A percentile compares a stretch with the other conserved stretches of the same genome.
phyloP scores from a whole-genome alignment of 2,888 invertebrate genomes.

The Rambutsinella grinnellia region DNA sequence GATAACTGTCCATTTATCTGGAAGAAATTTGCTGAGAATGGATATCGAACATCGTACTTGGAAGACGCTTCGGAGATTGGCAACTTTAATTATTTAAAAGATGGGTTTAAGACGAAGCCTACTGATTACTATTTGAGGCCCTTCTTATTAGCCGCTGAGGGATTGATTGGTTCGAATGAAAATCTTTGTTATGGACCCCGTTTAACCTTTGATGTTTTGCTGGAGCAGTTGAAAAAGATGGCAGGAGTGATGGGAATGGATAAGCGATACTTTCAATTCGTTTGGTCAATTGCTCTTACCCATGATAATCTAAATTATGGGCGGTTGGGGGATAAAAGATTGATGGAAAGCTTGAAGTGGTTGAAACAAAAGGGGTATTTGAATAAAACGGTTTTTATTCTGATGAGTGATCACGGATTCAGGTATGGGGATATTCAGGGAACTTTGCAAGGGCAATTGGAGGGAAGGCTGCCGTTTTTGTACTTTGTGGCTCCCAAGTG shows the following conservation, averaged over 20 bases:
- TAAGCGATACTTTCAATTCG: slow-evolving; percentile 82
- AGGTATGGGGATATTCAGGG: slow-evolving; percentile 86
- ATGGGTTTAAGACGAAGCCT: slow-evolving; percentile 82
- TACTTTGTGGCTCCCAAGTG: slow-evolving; percentile 80
- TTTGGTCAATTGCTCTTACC: slow-evolving; percentile 86
- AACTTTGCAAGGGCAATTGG: slow-evolving; percentile 83
- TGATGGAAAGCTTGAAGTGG: slow-evolving; percentile 74
- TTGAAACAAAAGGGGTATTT: slow-evolving; percentile 73
- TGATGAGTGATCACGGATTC: slow-evolving; percentile 91
- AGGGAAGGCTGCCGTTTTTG: slow-evolving; percentile 88
- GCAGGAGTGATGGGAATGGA: slow-evolving; percentile 72
- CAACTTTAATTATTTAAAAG: slow-evolving; percentile 83
- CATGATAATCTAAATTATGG: slow-evolving; percentile 89
- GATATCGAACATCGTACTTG: slow-evolving; percentile 83
- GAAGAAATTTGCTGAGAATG: slow-evolving; percentile 80
- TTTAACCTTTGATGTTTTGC: slow-evolving; percentile 78
- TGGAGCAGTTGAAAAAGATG: slow-evolving; percentile 80
- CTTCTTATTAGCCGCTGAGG: slow-evolving; percentile 76
- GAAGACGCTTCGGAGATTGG: slow-evolving; percentile 86
- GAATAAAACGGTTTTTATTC: slow-evolving; percentile 78
- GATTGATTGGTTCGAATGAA: slow-evolving; percentile 77
- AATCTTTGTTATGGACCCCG: slow-evolving; percentile 71
- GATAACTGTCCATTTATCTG: slow-evolving; percentile 89
- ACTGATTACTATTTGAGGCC: slow-evolving; percentile 88
- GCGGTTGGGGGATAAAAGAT: slow-evolving; percentile 78